A percentile compares a stretch with the other conserved stretches of the same genome.
These are phyloP conservation scores for Archocentrus centrarchus DNA, from an alignment of 2,113 vertebrate genomes.

Conservation along the genomic window DNA sequence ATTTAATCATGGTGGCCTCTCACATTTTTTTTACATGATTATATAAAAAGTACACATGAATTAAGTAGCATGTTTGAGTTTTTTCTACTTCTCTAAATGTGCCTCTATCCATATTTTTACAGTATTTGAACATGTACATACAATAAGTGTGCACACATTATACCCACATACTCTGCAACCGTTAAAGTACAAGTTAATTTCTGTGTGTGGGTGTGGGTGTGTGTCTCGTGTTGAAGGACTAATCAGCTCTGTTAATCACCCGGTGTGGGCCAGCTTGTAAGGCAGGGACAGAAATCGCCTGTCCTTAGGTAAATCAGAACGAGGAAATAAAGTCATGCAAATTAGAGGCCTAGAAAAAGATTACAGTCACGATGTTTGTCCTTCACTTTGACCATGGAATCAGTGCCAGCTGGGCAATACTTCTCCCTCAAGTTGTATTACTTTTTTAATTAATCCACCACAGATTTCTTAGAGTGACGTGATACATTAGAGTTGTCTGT, in stretches of 20 bases:
- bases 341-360: constrained; percentile 70
- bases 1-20: not conserved
- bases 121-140: not conserved
- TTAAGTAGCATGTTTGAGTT: not conserved
- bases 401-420: constrained; percentile 57
- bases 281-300: constrained; percentile 52
- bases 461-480: constrained; percentile 66
- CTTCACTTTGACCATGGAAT: constrained; percentile 79
- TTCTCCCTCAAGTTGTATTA: constrained; percentile 69
- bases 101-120: constrained; percentile 6
- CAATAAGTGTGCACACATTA: not conserved
- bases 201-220: constrained; percentile 5
- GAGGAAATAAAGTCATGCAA: constrained; percentile 69
- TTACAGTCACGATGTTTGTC: constrained; percentile 67
- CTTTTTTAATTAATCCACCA: constrained; percentile 74
- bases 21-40: not conserved
- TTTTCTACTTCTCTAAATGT: not conserved
- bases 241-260: constrained; percentile 75
- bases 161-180: not conserved
- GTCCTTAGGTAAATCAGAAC: constrained; percentile 71
- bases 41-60: not conserved
- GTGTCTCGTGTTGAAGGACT: constrained; percentile 48
- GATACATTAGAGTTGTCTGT: constrained; percentile 61
- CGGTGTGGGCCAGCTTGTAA: constrained; percentile 61
- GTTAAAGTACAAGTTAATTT: constrained; percentile 54